Conservation (phyloP, 2,797 vertebrate genomes). For the Masticophis lateralis region DNA sequence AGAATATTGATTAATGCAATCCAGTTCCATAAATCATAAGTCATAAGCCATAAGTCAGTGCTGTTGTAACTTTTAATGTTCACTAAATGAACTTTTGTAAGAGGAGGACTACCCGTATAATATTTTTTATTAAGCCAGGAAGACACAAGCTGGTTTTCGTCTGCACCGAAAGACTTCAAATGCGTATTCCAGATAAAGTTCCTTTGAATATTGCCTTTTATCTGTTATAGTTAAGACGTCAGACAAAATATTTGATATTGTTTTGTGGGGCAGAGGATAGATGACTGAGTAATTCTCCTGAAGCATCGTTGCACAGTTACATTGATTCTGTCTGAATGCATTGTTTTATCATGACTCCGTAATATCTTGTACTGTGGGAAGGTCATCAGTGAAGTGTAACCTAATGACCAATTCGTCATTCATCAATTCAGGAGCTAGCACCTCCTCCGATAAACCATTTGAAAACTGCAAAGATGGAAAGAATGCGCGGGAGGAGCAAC, state of each 20-base stretch:
- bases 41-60: background rate
- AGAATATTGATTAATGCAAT: constrained; percentile 62
- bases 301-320: constrained; percentile 2
- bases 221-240: background rate
- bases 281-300: constrained; percentile 34
- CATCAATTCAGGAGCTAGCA: constrained; percentile 31
- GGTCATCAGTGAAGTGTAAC: constrained; percentile 33
- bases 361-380: constrained; percentile 53
- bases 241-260: constrained; percentile 40
- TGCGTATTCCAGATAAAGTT: background rate
- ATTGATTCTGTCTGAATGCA: constrained; percentile 28
- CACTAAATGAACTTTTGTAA: background rate
- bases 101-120: too few relatives aligned
- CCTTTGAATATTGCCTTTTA: background rate
- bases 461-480: constrained; percentile 41
- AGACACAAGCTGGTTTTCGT: background rate
- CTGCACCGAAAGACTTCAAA: background rate
- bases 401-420: constrained; percentile 31
- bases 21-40: constrained; percentile 14
- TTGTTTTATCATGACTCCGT: constrained; percentile 38
- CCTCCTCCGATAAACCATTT: constrained; percentile 23
- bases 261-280: constrained; percentile 34
- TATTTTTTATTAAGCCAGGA: background rate
- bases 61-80: background rate
- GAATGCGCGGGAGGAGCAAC: constrained; percentile 26